Evolutionary conservation across 1,140 invertebrate genomes (phyloP).

Genomic region (Aethina tumida): DNA sequence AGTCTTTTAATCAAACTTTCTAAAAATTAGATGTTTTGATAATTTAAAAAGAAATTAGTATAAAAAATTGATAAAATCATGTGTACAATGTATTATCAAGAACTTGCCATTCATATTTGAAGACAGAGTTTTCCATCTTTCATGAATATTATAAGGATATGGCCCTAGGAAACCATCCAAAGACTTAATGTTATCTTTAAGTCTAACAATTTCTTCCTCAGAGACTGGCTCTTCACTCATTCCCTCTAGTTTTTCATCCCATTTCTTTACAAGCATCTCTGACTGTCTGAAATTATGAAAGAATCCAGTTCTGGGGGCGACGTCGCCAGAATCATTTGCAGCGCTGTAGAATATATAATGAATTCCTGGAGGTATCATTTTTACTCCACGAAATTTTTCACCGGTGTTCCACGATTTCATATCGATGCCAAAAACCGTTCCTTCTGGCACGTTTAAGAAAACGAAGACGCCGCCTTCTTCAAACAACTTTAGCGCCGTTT

Average conservation of each 20-base stretch:
- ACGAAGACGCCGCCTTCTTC: slow-evolving; percentile 73
- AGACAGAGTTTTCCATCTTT: slow-evolving; percentile 78
- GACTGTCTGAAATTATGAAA: slow-evolving; percentile 74
- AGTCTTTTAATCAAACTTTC: slow-evolving; percentile 41
- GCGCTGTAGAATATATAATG: slow-evolving; percentile 89
- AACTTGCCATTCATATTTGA: slow-evolving; percentile 55
- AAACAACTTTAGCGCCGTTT: slow-evolving; percentile 66
- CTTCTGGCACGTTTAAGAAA: slow-evolving; percentile 72
- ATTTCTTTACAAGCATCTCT: slow-evolving; percentile 80
- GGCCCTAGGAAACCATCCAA: slow-evolving; percentile 77
- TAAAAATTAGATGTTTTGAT: too few relatives aligned
- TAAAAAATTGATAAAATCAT: slow-evolving; percentile 8
- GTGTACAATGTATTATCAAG: not conserved
- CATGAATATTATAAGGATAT: slow-evolving; percentile 85
- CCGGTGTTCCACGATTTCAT: slow-evolving; percentile 89
- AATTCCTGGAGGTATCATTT: slow-evolving; percentile 97
- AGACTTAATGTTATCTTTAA: slow-evolving; percentile 63
- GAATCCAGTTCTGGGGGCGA: slow-evolving; percentile 68
- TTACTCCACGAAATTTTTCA: slow-evolving; percentile 87
- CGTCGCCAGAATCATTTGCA: slow-evolving; percentile 42
- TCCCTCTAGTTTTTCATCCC: slow-evolving; percentile 65
- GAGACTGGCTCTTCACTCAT: slow-evolving; percentile 48
- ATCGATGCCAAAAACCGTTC: slow-evolving; percentile 95
- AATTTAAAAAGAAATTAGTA: slow-evolving; percentile 4
- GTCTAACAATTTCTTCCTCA: slow-evolving; percentile 46